Evolutionary conservation across 2,797 vertebrate species (phyloP).

Genomic region (Paratrypauchen microcephalus): DNA sequence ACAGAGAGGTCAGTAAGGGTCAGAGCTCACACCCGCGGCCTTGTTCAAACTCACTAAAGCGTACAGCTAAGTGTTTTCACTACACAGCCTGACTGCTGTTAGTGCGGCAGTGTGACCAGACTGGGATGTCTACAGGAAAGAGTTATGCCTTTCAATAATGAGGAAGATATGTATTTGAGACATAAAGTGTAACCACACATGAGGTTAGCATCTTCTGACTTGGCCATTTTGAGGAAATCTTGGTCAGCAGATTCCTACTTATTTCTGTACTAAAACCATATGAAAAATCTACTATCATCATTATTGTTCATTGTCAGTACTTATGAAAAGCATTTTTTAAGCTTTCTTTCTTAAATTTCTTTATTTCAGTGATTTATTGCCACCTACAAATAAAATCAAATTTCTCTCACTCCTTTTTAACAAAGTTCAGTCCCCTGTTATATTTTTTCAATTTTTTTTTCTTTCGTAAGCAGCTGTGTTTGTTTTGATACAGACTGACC

Average conservation of each 20-base stretch:
- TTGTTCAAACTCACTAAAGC: constrained; percentile 68
- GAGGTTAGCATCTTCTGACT: constrained; percentile 38
- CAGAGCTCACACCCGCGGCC: constrained; percentile 45
- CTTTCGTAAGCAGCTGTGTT: too few relatives aligned
- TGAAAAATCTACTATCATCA: constrained; percentile 5
- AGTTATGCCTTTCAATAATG: constrained; percentile 31
- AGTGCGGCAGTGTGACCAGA: constrained; percentile 55
- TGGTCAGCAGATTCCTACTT: constrained; percentile 30
- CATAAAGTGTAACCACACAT: constrained; percentile 32
- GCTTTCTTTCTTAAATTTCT: neutral
- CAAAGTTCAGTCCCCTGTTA: too few relatives aligned
- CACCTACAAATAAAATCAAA: too few relatives aligned
- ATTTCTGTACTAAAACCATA: constrained; percentile 41
- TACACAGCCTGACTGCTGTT: constrained; percentile 51
- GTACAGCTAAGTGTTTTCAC: constrained; percentile 63
- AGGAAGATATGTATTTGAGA: constrained; percentile 29
- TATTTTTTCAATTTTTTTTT: too few relatives aligned
- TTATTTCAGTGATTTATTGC: too few relatives aligned
- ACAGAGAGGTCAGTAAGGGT: constrained; percentile 61
- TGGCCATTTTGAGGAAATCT: constrained; percentile 49
- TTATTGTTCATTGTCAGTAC: neutral
- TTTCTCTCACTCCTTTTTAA: too few relatives aligned
- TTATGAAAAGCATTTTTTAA: neutral
- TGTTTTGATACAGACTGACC: neutral
- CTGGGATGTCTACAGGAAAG: constrained; percentile 24